These are phyloP conservation scores for Serilophus lunatus DNA, from an alignment of 2,113 vertebrate species.

Conservation along the genomic window DNA sequence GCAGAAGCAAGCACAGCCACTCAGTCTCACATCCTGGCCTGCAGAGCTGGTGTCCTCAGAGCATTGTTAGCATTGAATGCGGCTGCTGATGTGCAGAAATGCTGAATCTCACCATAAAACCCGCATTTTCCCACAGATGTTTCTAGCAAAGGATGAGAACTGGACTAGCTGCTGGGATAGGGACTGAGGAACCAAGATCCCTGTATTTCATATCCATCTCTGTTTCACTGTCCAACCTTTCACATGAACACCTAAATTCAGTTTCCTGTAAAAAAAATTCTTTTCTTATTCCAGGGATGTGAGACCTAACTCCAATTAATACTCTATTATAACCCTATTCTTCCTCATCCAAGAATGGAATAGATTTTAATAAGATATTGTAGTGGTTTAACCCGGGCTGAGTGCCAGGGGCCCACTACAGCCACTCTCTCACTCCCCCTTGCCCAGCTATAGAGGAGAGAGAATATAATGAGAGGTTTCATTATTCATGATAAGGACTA, in stretches of 20 bases:
- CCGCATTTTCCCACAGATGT: not conserved
- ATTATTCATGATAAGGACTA: too few relatives aligned
- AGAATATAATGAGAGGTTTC: too few relatives aligned
- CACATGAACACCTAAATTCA: not conserved
- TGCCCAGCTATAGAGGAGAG: too few relatives aligned
- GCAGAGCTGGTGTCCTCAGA: not conserved
- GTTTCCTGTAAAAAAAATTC: not conserved
- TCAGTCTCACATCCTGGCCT: not conserved
- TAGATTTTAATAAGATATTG: not conserved
- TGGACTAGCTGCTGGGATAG: not conserved
- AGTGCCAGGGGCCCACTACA: too few relatives aligned
- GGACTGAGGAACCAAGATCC: not conserved
- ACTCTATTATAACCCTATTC: not conserved
- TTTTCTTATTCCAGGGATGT: rapidly evolving
- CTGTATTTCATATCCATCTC: rapidly evolving
- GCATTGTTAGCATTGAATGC: not conserved
- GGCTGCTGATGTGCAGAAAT: not conserved
- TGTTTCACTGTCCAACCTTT: not conserved
- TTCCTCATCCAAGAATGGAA: not conserved
- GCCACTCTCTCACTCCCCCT: too few relatives aligned
- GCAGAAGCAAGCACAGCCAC: not conserved
- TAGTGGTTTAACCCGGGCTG: too few relatives aligned
- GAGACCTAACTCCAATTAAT: not conserved
- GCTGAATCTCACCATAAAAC: not conserved
- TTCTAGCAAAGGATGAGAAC: not conserved